Evolutionary conservation across 2,113 vertebrate genomes (phyloP).

Genomic region (Vidua chalybeata): DNA sequence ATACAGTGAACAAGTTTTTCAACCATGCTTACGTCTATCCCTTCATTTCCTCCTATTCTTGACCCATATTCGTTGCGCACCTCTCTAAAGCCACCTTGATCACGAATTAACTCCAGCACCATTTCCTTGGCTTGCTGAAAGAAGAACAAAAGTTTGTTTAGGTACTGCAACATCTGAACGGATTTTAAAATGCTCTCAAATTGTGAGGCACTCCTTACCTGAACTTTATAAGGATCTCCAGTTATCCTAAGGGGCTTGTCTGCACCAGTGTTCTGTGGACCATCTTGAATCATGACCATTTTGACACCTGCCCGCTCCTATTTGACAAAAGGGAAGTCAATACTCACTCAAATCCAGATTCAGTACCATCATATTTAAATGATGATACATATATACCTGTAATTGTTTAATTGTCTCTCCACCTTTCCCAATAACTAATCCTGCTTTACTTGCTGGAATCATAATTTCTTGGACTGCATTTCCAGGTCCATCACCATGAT

Average conservation of each 20-base stretch:
- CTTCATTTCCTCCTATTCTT: constrained; percentile 88
- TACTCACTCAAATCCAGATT: neutral
- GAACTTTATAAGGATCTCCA: constrained; percentile 98
- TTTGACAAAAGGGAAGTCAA: constrained; percentile 6
- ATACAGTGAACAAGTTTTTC: constrained; percentile 57
- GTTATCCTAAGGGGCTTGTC: constrained; percentile 98
- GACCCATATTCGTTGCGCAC: constrained; percentile 96
- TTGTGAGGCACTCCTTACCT: constrained; percentile 73
- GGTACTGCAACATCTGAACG: neutral
- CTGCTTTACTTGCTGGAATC: constrained; percentile 96
- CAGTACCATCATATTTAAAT: neutral
- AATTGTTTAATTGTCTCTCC: constrained; percentile 98
- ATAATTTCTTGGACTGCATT: constrained; percentile 98
- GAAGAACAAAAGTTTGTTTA: neutral
- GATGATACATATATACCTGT: constrained; percentile 75
- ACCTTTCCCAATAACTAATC: constrained; percentile 96
- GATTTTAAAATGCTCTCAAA: neutral
- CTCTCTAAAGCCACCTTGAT: constrained; percentile 97
- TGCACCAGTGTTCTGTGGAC: constrained; percentile 96
- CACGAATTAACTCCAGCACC: constrained; percentile 98
- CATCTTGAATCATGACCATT: constrained; percentile 99
- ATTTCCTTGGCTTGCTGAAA: constrained; percentile 99
- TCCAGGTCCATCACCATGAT: constrained; percentile 92
- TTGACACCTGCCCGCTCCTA: constrained; percentile 97
- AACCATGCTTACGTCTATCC: constrained; percentile 89